Evolutionary conservation across 2,797 vertebrate genomes (phyloP).

Genomic region (Hemitrygon akajei): DNA sequence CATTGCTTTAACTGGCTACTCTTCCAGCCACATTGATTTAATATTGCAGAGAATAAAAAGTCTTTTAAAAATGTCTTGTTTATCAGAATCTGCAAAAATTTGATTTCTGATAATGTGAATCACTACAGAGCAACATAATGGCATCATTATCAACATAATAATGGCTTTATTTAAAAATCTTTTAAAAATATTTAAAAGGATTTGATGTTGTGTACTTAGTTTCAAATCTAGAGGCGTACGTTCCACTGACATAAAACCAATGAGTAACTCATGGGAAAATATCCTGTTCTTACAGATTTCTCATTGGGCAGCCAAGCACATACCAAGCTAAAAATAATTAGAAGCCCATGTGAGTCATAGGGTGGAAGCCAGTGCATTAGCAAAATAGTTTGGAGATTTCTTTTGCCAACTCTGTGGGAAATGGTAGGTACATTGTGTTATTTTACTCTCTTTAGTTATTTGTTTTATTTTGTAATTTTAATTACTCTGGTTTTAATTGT

Average conservation of each 20-base stretch:
- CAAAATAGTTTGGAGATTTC: not conserved
- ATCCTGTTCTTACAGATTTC: not conserved
- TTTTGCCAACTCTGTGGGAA: not conserved
- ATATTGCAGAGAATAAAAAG: not conserved
- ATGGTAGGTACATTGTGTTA: no score
- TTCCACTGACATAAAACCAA: not conserved
- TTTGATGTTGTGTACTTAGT: not conserved
- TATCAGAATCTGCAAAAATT: not conserved
- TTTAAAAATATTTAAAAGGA: not conserved
- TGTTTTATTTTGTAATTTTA: no score
- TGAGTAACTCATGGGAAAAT: not conserved
- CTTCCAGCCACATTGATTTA: not conserved
- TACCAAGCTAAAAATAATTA: conserved; percentile 38
- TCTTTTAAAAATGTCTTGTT: not conserved
- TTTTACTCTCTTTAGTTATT: no score
- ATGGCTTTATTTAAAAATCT: not conserved
- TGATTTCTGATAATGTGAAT: not conserved
- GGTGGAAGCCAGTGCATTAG: not conserved
- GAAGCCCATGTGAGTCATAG: conserved; percentile 8
- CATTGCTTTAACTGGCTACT: not conserved
- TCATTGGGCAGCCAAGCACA: not conserved
- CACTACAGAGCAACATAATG: not conserved
- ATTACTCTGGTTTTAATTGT: no score
- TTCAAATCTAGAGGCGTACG: not conserved
- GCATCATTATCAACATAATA: not conserved